Base-by-base conservation (phyloP, 2,113 vertebrate genomes). In the Entelurus aequoreus region DNA sequence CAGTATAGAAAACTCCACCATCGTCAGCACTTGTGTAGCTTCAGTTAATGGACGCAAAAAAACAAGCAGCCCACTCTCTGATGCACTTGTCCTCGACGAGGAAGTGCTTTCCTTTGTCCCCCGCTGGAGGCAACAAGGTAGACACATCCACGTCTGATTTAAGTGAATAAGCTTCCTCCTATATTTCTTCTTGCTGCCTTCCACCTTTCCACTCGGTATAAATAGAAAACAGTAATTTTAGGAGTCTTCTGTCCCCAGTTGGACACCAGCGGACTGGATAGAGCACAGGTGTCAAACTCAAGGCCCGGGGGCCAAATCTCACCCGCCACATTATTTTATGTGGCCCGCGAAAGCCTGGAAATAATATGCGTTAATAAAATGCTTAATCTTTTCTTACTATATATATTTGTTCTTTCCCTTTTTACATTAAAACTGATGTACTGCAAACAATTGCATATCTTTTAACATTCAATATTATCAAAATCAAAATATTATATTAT, bases 21-120 rank as follows among this genome's bases (percentile, higher is more conserved):
- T 87, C 28, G 28, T 28, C 86, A 88, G 82, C 84, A 78, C 21
- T 82, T 75, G 52, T 71, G 68, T 49, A 75, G 75, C 80, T 77
- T 8, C 62, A 81, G 74, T 75, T 84, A 79, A 83, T 75, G 69
- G 69, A 48, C 63, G 66, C 76, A 83, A 76, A 79, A 80, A 73
- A 40, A 60, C 28, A 66, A 76, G 68, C 62, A 72, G 60, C 77
- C 57, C 76, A 76, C 66, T 55, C 8, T 21, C 69, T 60, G 75
- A 60, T 65, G 78, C 74, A 75, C 76, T 80, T 50, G 38, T 4
- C 58, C 37, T 49, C 54, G 6, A 69, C 75, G 37, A 68, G 7
- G 21, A 37, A 81, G 85, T 75, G 78, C 70, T 80, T 74, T 74
- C 68, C 67, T 87, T 85, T 87, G 84, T 82, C 38, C 52, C 64